These are phyloP conservation scores for Azemiops feae DNA, from an alignment of 2,113 vertebrate species.

Conservation along the genomic window DNA sequence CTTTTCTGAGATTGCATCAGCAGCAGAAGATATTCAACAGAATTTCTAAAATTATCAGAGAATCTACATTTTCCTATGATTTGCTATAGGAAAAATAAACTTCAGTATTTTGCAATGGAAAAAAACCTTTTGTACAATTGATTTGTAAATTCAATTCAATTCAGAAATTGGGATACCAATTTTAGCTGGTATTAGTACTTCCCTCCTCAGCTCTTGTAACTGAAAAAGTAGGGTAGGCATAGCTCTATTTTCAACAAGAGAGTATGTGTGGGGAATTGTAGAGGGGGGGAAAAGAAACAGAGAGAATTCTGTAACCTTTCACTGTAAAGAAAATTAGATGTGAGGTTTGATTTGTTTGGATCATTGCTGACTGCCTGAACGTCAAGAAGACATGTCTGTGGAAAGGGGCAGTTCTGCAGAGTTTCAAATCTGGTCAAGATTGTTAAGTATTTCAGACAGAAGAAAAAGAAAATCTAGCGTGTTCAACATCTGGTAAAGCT, in stretches of 20 bases:
- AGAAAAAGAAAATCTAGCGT: background rate
- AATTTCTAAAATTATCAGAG: background rate
- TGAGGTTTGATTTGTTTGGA: background rate
- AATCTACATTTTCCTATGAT: background rate
- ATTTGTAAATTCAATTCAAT: background rate
- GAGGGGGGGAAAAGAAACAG: too few relatives aligned
- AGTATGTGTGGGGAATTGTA: background rate
- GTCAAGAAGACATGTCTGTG: background rate
- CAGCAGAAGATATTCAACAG: background rate
- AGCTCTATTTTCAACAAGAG: background rate
- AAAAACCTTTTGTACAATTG: background rate
- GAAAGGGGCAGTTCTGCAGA: background rate
- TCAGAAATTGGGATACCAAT: background rate
- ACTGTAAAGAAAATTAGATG: background rate
- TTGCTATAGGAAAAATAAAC: background rate
- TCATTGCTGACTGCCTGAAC: background rate
- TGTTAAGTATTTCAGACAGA: background rate
- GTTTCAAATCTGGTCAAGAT: background rate
- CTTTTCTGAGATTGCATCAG: background rate
- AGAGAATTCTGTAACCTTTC: background rate
- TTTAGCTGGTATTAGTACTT: background rate
- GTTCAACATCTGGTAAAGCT: background rate
- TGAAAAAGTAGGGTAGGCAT: background rate
- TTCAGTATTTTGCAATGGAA: background rate
- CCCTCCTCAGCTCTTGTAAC: background rate